These are phyloP conservation scores for Anguilla marmorata DNA, from an alignment of 2,797 vertebrate species.

Conservation along the genomic window DNA sequence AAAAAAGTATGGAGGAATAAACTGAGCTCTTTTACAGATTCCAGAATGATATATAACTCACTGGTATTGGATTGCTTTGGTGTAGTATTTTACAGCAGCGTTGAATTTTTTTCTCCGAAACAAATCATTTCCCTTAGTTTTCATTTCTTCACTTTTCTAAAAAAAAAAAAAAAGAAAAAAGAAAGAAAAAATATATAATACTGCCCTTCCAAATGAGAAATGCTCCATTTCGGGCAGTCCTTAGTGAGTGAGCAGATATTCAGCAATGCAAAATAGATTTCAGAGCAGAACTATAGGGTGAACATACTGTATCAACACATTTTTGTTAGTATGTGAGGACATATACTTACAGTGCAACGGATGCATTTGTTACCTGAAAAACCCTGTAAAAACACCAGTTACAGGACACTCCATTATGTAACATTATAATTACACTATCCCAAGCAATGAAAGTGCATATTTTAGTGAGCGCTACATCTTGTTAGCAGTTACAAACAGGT, in stretches of 20 bases:
- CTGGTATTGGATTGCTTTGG: slow-evolving; percentile 81
- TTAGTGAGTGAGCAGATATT: not conserved
- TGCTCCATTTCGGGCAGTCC: not conserved
- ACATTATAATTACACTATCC: not conserved
- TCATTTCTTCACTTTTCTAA: slow-evolving; percentile 84
- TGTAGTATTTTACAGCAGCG: slow-evolving; percentile 80
- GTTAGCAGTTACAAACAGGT: too few species aligned
- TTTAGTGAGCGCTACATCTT: too few species aligned
- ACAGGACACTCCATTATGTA: not conserved
- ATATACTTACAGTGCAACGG: too few species aligned
- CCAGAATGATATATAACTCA: slow-evolving; percentile 62
- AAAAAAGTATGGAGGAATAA: too few species aligned
- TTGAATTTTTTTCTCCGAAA: slow-evolving; percentile 76
- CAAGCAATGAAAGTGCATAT: not conserved
- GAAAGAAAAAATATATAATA: not conserved
- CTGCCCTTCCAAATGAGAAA: not conserved
- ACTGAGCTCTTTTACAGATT: too few species aligned
- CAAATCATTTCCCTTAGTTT: slow-evolving; percentile 79
- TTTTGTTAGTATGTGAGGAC: too few species aligned
- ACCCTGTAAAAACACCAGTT: not conserved
- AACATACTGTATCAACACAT: too few species aligned
- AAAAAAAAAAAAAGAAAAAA: slow-evolving; percentile 34
- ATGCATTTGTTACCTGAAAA: too few species aligned
- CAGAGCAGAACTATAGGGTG: not conserved
- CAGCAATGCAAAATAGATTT: not conserved